Conservation (phyloP, 2,888 invertebrate species). For the Drosophila pseudotakahashii region DNA sequence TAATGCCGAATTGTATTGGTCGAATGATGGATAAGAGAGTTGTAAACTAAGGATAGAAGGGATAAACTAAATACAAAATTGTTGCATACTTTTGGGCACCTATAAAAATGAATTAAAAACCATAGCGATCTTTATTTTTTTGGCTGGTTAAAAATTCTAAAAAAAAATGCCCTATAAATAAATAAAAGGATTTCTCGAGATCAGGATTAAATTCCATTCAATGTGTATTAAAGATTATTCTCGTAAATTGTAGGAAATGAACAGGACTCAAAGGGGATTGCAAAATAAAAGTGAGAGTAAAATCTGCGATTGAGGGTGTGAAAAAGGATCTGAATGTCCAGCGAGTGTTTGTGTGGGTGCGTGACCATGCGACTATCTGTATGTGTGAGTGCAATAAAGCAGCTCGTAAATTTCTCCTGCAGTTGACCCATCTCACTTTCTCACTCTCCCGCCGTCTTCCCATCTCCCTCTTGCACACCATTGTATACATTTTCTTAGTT, state of each 20-base stretch:
- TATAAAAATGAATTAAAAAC: background rate
- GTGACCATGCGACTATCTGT: background rate
- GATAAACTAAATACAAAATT: background rate
- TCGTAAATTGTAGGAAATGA: background rate
- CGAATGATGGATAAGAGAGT: constrained; percentile 4
- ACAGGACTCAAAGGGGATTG: background rate
- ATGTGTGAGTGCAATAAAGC: constrained; percentile 57
- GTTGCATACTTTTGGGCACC: background rate
- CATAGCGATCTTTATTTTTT: too few relatives aligned
- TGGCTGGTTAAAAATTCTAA: too few relatives aligned
- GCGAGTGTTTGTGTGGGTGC: constrained; percentile 14
- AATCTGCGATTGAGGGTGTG: background rate
- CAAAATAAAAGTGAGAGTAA: background rate
- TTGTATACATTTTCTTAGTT: constrained; percentile 32
- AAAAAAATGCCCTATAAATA: too few relatives aligned
- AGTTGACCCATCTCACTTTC: constrained; percentile 37
- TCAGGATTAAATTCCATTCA: background rate
- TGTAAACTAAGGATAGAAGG: background rate
- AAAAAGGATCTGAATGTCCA: background rate
- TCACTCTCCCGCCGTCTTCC: background rate
- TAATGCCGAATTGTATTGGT: constrained; percentile 6
- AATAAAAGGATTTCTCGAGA: background rate
- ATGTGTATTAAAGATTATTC: background rate
- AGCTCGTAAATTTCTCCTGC: constrained; percentile 69
- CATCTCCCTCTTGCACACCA: constrained; percentile 4